Conservation (phyloP, 30 jellyfish, hydroid and myxozoan genomes). For the Rhopilema esculentum region DNA sequence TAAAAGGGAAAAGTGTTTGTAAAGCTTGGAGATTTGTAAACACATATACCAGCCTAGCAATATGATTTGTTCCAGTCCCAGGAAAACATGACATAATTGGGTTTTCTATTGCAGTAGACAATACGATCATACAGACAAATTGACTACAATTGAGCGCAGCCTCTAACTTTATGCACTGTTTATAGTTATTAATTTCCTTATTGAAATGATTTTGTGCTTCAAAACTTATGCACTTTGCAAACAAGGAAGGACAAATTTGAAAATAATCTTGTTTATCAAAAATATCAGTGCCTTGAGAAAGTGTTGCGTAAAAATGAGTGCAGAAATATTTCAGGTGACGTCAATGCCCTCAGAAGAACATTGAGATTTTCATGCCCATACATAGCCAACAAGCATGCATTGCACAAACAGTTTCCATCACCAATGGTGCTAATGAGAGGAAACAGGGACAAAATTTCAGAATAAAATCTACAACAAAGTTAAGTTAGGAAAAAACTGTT, state of each 20-base stretch:
- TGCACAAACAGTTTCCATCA: conserved; percentile 44
- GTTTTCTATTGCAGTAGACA: too few species aligned
- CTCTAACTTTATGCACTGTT: neutral
- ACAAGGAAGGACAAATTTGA: neutral
- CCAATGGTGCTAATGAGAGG: conserved; percentile 7
- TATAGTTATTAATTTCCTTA: too few species aligned
- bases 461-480: neutral
- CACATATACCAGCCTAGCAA: too few species aligned
- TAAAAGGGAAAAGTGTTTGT: too few species aligned
- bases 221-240: neutral
- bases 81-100: too few species aligned
- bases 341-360: neutral
- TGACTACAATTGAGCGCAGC: neutral
- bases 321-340: conserved; percentile 17
- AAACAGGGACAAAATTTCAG: conserved; percentile 1
- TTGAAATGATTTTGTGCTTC: neutral
- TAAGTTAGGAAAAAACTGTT: neutral
- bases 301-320: conserved; percentile 27
- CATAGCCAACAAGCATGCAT: conserved; percentile 25
- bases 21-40: too few species aligned
- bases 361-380: neutral
- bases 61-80: too few species aligned
- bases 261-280: neutral
- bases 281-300: neutral
- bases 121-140: too few species aligned